Evolutionary conservation across 1,140 invertebrate species (phyloP), one percentile per base, ranked within the genome.

Genomic region (Chionoecetes opilio): DNA sequence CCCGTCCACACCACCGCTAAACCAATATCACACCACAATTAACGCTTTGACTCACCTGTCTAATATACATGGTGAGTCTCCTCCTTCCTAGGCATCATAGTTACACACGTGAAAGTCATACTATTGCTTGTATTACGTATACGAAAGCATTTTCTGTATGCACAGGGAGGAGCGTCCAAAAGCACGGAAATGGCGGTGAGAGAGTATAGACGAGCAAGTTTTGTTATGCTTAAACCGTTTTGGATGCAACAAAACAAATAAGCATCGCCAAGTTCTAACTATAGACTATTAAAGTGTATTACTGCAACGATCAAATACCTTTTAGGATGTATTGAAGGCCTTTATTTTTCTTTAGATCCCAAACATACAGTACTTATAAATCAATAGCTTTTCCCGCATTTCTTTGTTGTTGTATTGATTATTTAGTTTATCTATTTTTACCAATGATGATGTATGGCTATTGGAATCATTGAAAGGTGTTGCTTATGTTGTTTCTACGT

Each of bases 31-130:
- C n/a, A n/a, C n/a, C n/a, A 26, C 31, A 35, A 87, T 6, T 26
- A 32, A 37, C 6, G n/a, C 14, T 11, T 35, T 14, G 31, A 95
- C 94, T 95, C 82, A 95, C 94, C 32, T 95, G 94, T 95, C 94
- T 95, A 85, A 95, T 95, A 88, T 95, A 95, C 94, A 95, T 95
- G 84, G 21, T 92, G 94, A 87, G 63, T 84, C 90, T 86, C 32
- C 53, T 29, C 82, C 38, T 21, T 82, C 29, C 37, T 86, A 31
- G 34, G 34, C 29, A 92, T n/a, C 84, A 95, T 88, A 82, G 21
- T 92, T 86, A 82, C 91, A 92, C 90, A 92, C 38, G n/a, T 14
- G 41, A 46, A n/a, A 32, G 75, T n/a, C 88, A 92, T 75, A 82
- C 29, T n/a, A 26, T 34, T n/a, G 3, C 8, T 29, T 84, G 26